Conservation (phyloP, 2,888 invertebrate genomes). For the Agrotis ipsilon region DNA sequence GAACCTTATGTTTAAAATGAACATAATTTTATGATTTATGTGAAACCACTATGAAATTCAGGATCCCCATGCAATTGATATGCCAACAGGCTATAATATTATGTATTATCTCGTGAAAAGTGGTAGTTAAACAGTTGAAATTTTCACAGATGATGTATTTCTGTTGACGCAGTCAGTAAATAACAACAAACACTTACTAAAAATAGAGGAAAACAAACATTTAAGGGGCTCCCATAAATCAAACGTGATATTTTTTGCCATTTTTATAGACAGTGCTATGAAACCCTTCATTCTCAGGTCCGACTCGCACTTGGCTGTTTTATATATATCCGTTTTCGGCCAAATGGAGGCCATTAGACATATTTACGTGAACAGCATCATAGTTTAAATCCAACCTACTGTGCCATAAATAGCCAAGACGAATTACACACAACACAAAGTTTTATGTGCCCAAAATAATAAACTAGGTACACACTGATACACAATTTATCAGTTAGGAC, state of each 20-base stretch:
- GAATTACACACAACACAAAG: neutral
- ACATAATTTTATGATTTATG: neutral
- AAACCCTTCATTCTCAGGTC: too few relatives aligned
- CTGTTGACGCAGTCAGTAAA: too few relatives aligned
- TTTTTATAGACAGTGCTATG: too few relatives aligned
- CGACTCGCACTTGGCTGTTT: too few relatives aligned
- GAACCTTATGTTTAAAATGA: neutral
- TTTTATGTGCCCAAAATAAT: slow-evolving; percentile 14
- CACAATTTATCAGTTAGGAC: slow-evolving; percentile 26
- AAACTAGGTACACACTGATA: slow-evolving; percentile 10
- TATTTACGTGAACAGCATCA: neutral
- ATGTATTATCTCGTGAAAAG: too few relatives aligned
- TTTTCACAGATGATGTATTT: too few relatives aligned
- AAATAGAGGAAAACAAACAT: too few relatives aligned
- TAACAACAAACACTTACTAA: too few relatives aligned
- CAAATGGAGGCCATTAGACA: neutral
- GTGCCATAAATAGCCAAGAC: neutral
- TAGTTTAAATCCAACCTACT: neutral
- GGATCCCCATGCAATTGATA: neutral
- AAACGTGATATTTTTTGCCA: too few relatives aligned
- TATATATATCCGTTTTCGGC: neutral
- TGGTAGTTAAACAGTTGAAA: too few relatives aligned
- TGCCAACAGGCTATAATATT: too few relatives aligned
- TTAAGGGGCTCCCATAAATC: too few relatives aligned
- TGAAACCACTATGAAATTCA: neutral